Evolutionary conservation across 2,797 vertebrate species (phyloP).

Genomic region (Peromyscus melanophrys): DNA sequence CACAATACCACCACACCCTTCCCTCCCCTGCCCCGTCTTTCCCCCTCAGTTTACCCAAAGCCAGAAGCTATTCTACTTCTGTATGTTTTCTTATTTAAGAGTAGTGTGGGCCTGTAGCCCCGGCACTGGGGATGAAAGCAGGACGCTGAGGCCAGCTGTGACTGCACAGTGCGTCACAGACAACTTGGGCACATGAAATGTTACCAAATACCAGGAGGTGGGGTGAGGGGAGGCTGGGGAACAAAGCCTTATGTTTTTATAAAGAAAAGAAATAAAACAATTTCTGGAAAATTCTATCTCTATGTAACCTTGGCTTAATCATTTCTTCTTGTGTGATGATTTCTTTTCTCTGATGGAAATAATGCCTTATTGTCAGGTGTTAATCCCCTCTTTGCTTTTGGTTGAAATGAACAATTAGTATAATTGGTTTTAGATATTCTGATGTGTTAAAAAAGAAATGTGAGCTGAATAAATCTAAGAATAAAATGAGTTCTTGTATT

Average conservation of each 20-base stretch:
- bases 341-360: constrained; percentile 61
- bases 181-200: neutral
- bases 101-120: no score
- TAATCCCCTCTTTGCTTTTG: constrained; percentile 11
- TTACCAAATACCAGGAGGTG: neutral
- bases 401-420: constrained; percentile 39
- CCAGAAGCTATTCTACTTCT: neutral
- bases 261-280: constrained; percentile 8
- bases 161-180: neutral
- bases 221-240: neutral
- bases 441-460: constrained; percentile 58
- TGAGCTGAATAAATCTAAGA: constrained; percentile 55
- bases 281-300: neutral
- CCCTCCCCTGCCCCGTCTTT: neutral
- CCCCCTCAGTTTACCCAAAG: neutral
- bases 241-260: neutral
- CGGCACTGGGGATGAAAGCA: no score
- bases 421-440: constrained; percentile 20
- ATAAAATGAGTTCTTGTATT: constrained; percentile 2
- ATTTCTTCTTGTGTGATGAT: neutral
- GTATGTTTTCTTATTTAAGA: neutral
- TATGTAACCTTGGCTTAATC: neutral
- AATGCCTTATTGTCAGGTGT: neutral
- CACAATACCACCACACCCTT: neutral
- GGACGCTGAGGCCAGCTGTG: neutral